A percentile compares a stretch with the other conserved stretches of the same genome.
phyloP scores from a whole-genome alignment of 2,797 vertebrate species.

The Gymnothorax reevesii region DNA sequence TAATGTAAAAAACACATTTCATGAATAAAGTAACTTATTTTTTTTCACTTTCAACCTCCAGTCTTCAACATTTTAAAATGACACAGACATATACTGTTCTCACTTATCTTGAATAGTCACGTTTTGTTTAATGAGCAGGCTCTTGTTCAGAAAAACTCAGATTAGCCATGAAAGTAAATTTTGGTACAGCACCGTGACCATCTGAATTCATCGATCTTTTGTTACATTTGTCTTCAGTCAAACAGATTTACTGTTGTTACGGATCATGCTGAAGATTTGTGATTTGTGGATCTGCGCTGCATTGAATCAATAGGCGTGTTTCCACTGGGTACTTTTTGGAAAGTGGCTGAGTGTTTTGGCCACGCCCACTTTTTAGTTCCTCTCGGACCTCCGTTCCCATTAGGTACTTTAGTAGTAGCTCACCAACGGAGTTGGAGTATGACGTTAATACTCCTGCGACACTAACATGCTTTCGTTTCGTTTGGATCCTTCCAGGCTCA shows the following conservation, averaged over 20 bases:
- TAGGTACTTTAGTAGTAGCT: no score
- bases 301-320: neutral
- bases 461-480: no score
- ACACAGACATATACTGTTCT: neutral
- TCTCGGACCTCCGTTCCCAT: no score
- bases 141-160: conserved; percentile 18
- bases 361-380: no score
- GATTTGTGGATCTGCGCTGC: conserved; percentile 7
- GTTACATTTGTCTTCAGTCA: no score
- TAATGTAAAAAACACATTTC: conserved; percentile 52
- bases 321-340: no score
- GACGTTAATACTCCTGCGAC: no score
- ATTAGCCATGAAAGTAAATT: neutral
- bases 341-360: no score
- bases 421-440: no score
- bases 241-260: neutral
- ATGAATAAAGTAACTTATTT: conserved; percentile 55
- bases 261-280: neutral
- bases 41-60: conserved; percentile 38
- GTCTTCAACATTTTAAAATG: conserved; percentile 5
- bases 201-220: neutral
- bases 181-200: neutral
- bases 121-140: conserved; percentile 39
- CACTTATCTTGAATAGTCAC: neutral
- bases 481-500: no score